phyloP scores from a whole-genome alignment of 37 sponge, comb jelly and placozoan genomes.

The Theonella swinhoei region DNA sequence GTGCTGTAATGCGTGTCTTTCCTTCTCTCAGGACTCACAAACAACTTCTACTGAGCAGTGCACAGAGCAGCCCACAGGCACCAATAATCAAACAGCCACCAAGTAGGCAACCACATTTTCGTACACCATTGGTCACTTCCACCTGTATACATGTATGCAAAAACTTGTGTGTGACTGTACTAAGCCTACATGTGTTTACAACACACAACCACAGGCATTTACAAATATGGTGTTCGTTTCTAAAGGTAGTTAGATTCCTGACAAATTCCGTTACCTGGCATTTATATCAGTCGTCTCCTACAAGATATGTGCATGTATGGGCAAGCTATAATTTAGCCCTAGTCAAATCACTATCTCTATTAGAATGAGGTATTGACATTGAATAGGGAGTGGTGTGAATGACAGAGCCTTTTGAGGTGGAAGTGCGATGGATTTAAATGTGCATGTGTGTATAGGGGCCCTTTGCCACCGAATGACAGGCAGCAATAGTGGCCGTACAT shows the following conservation, averaged over 20 bases:
- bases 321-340: background rate
- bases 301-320: too few species aligned
- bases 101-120: too few species aligned
- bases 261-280: too few species aligned
- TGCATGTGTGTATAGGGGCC: background rate
- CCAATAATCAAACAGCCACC: background rate
- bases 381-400: too few species aligned
- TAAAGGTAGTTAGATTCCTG: too few species aligned
- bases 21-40: background rate
- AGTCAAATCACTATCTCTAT: background rate
- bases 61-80: background rate
- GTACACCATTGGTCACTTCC: too few species aligned
- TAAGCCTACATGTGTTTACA: too few species aligned
- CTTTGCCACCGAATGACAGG: background rate
- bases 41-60: background rate
- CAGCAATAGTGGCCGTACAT: background rate
- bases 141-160: too few species aligned
- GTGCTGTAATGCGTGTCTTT: background rate
- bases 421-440: background rate
- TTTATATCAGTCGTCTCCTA: too few species aligned
- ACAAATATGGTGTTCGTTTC: too few species aligned
- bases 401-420: background rate
- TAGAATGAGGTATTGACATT: constrained; percentile 9
- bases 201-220: too few species aligned
- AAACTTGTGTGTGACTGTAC: too few species aligned